A percentile compares a stretch with the other conserved stretches of the same genome.
phyloP scores from a whole-genome alignment of 1,140 invertebrate species.

The Bombus polaris region DNA sequence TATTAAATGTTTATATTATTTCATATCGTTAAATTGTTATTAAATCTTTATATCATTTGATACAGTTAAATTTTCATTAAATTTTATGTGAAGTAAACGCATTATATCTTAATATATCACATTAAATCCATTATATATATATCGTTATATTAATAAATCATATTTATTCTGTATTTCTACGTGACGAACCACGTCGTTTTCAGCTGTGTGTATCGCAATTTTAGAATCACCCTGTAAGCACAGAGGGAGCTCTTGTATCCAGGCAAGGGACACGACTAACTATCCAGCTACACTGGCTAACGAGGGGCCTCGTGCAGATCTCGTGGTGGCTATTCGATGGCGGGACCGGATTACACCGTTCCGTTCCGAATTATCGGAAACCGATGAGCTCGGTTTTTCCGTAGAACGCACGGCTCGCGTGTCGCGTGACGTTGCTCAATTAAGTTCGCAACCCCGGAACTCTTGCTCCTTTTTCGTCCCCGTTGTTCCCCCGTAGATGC shows the following conservation, averaged over 20 bases:
- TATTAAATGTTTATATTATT: too few species aligned
- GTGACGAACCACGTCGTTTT: too few species aligned
- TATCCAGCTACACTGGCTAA: conserved; percentile 52
- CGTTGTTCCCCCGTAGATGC: neutral
- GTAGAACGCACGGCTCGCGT: conserved; percentile 29
- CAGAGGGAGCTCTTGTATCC: conserved; percentile 30
- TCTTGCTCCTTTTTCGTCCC: conserved; percentile 22
- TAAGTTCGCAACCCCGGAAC: conserved; percentile 17
- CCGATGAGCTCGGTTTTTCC: conserved; percentile 51
- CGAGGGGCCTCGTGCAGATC: conserved; percentile 56
- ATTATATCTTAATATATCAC: too few species aligned
- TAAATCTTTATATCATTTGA: too few species aligned
- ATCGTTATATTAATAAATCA: neutral
- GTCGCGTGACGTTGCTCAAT: conserved; percentile 64
- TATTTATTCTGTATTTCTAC: neutral
- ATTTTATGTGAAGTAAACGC: too few species aligned
- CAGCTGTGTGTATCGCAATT: neutral
- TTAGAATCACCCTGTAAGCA: neutral
- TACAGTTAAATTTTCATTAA: too few species aligned
- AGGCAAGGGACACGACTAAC: conserved; percentile 57
- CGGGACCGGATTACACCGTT: conserved; percentile 49
- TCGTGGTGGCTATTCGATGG: conserved; percentile 40
- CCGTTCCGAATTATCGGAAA: conserved; percentile 66
- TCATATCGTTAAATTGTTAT: too few species aligned
- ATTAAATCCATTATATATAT: too few species aligned